Conservation (phyloP, 2,113 vertebrate genomes). For the Gallinago media region DNA sequence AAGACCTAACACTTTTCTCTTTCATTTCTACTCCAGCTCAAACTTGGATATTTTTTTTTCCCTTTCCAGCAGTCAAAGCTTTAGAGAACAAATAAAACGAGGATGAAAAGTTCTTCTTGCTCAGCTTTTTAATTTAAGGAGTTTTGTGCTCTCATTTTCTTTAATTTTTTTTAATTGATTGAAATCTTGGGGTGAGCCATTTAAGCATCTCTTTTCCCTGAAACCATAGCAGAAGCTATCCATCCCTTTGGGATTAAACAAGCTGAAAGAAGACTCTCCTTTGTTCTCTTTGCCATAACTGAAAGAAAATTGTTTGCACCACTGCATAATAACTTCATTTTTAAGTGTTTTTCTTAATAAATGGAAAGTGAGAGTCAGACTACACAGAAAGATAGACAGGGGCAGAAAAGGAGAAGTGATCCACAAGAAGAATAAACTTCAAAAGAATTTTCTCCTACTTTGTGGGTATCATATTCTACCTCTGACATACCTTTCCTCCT, state of each 20-base stretch:
- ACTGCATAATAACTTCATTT: not conserved
- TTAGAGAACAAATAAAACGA: constrained; percentile 23
- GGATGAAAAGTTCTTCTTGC: not conserved
- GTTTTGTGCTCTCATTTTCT: not conserved
- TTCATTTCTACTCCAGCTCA: not conserved
- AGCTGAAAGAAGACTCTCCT: not conserved
- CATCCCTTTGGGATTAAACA: constrained; percentile 8
- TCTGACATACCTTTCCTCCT: not conserved
- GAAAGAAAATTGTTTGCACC: not conserved
- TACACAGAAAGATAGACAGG: not conserved
- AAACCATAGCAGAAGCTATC: not conserved
- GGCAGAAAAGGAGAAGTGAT: not conserved
- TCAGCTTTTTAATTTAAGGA: not conserved
- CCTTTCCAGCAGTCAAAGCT: not conserved
- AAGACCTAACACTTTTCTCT: not conserved
- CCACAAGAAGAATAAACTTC: not conserved
- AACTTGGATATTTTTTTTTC: not conserved
- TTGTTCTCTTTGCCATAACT: not conserved
- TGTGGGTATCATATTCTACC: not conserved
- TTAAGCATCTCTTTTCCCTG: not conserved
- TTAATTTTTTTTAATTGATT: not conserved
- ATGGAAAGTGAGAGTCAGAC: not conserved
- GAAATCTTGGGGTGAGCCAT: not conserved
- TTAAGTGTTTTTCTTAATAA: not conserved
- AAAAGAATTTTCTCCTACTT: not conserved